Evolutionary conservation across 2,888 invertebrate species (phyloP).

Genomic region (Sminthurinus aureus): DNA sequence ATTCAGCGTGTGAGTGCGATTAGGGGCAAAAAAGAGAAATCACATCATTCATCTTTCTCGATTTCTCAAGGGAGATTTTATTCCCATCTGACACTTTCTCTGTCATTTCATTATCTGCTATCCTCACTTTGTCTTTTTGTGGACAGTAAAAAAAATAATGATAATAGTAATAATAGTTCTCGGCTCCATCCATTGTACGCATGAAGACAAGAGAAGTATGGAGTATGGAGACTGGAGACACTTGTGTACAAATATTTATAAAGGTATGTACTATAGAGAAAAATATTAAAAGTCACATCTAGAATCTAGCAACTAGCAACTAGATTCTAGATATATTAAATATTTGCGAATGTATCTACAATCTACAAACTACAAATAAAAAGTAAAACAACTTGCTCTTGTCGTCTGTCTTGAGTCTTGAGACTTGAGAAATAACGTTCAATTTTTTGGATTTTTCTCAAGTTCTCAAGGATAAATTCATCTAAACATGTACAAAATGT

Average conservation of each 20-base stretch:
- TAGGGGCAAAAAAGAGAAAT: constrained; percentile 35
- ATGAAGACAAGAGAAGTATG: background rate
- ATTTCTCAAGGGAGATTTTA: constrained; percentile 34
- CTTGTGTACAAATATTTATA: background rate
- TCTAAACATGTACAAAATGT: background rate
- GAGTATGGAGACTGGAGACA: background rate
- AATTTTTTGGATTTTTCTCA: no score
- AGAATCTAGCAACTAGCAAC: no score
- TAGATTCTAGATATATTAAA: no score
- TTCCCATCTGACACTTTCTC: constrained; percentile 37
- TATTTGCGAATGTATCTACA: no score
- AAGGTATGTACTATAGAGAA: background rate
- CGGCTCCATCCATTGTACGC: background rate
- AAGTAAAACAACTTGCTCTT: no score
- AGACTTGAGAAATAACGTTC: no score
- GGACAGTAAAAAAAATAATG: constrained; percentile 20
- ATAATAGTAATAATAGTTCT: no score
- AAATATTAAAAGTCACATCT: no score
- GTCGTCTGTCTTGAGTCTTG: no score
- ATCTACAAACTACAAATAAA: no score
- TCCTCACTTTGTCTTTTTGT: constrained; percentile 34
- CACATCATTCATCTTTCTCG: constrained; percentile 39
- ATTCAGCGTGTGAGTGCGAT: constrained; percentile 18
- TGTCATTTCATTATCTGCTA: constrained; percentile 39
- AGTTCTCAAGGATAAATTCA: background rate